phyloP scores from a whole-genome alignment of 2,113 vertebrate species.

The Geococcyx californianus region DNA sequence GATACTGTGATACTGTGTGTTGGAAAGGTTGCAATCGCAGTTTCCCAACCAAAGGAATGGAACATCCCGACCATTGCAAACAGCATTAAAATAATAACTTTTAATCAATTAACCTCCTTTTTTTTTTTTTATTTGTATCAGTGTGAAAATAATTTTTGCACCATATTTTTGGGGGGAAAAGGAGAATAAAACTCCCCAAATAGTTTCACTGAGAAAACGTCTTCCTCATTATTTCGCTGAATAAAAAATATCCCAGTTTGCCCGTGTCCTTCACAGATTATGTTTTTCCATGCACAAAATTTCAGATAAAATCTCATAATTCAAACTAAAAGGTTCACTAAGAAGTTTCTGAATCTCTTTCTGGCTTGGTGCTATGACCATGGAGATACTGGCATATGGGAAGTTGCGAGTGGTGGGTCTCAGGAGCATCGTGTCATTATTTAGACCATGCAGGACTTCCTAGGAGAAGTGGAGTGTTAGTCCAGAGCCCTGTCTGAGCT shows the following conservation, averaged over 20 bases:
- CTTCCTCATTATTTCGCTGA: not conserved
- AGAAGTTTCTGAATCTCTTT: not conserved
- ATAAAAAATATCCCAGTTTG: not conserved
- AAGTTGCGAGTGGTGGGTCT: not conserved
- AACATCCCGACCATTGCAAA: not conserved
- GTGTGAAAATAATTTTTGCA: not conserved
- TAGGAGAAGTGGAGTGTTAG: not conserved
- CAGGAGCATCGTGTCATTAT: not conserved
- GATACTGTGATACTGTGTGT: no score
- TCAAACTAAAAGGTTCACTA: not conserved
- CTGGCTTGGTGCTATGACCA: not conserved
- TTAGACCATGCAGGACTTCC: not conserved
- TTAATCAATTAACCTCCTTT: not conserved
- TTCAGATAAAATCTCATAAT: not conserved
- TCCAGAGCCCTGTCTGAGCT: not conserved
- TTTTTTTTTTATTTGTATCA: not conserved
- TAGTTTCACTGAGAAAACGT: not conserved
- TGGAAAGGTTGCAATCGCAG: not conserved
- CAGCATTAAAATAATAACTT: not conserved
- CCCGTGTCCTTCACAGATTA: not conserved
- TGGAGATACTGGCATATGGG: not conserved
- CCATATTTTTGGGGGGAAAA: not conserved
- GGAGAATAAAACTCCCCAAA: not conserved
- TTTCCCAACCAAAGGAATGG: not conserved
- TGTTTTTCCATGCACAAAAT: not conserved